Conservation (phyloP, 2,888 invertebrate genomes). For the Malthinus seriepunctatus region DNA sequence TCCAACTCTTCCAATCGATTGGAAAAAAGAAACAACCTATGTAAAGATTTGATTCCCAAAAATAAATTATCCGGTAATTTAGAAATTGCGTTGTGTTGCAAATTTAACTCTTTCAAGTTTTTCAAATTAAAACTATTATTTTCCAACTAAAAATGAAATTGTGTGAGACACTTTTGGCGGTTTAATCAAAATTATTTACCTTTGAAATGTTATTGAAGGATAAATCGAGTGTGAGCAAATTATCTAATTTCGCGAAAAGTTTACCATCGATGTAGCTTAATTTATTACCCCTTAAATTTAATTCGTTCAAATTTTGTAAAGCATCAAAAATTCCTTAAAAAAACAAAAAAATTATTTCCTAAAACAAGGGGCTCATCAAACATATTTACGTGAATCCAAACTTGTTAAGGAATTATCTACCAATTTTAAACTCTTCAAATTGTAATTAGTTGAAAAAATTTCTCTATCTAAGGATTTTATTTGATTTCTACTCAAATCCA, state of each 20-base stretch:
- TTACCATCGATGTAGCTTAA: conserved; percentile 56
- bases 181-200: conserved; percentile 33
- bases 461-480: conserved; percentile 63
- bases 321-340: conserved; percentile 51
- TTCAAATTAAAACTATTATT: conserved; percentile 61
- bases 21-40: conserved; percentile 69
- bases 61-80: conserved; percentile 64
- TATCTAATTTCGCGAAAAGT: conserved; percentile 57
- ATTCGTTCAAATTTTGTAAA: conserved; percentile 58
- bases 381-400: conserved; percentile 56
- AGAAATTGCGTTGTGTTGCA: conserved; percentile 69
- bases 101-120: conserved; percentile 65
- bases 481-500: conserved; percentile 72
- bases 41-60: conserved; percentile 59
- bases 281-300: conserved; percentile 62
- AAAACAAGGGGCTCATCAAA: no score
- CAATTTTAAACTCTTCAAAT: conserved; percentile 66
- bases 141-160: conserved; percentile 55
- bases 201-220: conserved; percentile 60
- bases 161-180: background rate
- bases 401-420: conserved; percentile 69
- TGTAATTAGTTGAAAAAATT: conserved; percentile 60
- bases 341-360: background rate
- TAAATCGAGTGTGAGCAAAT: conserved; percentile 60
- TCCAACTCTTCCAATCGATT: conserved; percentile 69